phyloP scores from a whole-genome alignment of 2,113 vertebrate genomes.

The Micronycteris hirsuta region DNA sequence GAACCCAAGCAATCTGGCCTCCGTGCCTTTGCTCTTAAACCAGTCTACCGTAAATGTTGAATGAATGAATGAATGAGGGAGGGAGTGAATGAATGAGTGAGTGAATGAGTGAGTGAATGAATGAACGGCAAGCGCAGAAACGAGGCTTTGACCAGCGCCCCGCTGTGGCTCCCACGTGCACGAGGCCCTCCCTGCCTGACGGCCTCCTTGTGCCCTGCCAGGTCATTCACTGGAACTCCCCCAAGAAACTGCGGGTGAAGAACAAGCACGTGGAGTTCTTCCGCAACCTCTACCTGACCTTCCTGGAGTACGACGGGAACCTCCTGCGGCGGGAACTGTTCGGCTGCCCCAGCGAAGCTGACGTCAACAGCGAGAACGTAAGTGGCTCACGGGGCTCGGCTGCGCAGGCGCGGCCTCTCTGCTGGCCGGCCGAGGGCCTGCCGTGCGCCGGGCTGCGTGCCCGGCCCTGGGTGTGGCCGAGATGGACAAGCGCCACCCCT shows the following conservation, averaged over 20 bases:
- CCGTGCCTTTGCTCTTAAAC: not conserved
- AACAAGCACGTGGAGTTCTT: slow-evolving; percentile 99
- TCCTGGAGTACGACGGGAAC: slow-evolving; percentile 98
- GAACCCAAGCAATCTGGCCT: not conserved
- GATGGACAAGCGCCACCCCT: fast-evolving
- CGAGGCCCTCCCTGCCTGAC: not conserved
- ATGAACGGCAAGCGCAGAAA: not conserved
- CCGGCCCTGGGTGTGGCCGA: not conserved
- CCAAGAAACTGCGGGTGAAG: slow-evolving; percentile 97
- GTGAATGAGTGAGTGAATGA: not conserved
- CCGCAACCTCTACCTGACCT: slow-evolving; percentile 97
- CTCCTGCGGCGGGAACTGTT: slow-evolving; percentile 94
- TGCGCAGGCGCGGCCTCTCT: fast-evolving
- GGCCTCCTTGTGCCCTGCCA: slow-evolving; percentile 65
- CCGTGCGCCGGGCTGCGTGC: fast-evolving
- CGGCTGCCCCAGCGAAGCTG: slow-evolving; percentile 94
- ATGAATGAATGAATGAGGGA: not conserved
- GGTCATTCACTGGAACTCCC: slow-evolving; percentile 99
- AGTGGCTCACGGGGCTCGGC: slow-evolving; percentile 61
- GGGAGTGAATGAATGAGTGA: too few species aligned
- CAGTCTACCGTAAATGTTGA: fast-evolving
- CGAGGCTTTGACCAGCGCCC: fast-evolving
- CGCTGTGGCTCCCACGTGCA: fast-evolving
- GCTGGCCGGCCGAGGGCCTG: too few species aligned
- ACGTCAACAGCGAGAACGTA: slow-evolving; percentile 96